phyloP scores from a whole-genome alignment of 2,797 vertebrate genomes.

The Gambelia wislizenii region DNA sequence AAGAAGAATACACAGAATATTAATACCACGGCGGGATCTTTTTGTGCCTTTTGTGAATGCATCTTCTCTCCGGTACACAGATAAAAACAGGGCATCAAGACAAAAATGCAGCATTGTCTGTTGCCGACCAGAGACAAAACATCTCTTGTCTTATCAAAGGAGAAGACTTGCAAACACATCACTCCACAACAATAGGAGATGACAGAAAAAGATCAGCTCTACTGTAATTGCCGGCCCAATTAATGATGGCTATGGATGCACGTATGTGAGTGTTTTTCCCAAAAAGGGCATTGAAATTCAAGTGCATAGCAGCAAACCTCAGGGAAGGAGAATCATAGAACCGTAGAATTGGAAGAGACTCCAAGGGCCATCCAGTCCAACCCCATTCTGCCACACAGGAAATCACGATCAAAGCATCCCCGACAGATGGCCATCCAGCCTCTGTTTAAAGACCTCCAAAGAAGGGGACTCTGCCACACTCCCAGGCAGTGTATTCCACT shows the following conservation, averaged over 20 bases:
- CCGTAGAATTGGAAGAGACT: no score
- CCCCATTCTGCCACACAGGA: no score
- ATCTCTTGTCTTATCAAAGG: slow-evolving; percentile 20
- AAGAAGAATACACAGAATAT: slow-evolving; percentile 7
- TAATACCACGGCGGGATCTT: slow-evolving; percentile 17
- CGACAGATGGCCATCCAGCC: no score
- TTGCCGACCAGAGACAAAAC: slow-evolving; percentile 50
- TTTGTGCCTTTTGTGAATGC: not conserved
- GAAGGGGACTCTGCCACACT: no score
- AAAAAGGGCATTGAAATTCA: slow-evolving; percentile 24
- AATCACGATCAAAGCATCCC: no score
- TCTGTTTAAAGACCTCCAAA: no score
- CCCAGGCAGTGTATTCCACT: no score
- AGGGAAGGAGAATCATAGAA: no score
- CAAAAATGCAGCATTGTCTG: not conserved
- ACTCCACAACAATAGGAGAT: slow-evolving; percentile 17
- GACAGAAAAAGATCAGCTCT: slow-evolving; percentile 46
- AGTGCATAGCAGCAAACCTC: slow-evolving; percentile 59
- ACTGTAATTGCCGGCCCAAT: not conserved
- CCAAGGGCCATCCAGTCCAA: no score
- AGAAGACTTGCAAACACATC: not conserved
- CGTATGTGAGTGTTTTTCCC: not conserved
- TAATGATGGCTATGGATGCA: not conserved
- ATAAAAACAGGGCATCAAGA: slow-evolving; percentile 28
- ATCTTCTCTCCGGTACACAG: not conserved